Evolutionary conservation across 2,113 vertebrate species (phyloP).

Genomic region (Oncorhynchus masou): DNA sequence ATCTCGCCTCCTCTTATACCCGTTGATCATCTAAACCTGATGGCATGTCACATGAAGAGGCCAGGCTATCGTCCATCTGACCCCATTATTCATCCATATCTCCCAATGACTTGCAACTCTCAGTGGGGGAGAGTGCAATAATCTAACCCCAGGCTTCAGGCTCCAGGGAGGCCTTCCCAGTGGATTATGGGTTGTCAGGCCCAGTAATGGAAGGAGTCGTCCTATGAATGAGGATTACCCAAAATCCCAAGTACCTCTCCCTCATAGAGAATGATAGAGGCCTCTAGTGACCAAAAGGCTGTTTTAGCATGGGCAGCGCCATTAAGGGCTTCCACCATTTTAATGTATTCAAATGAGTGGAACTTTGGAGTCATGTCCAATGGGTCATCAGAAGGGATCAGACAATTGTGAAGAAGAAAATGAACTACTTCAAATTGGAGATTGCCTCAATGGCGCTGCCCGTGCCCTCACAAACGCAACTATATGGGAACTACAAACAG

Average conservation of each 20-base stretch:
- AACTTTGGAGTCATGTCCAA: too few species aligned
- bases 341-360: too few species aligned
- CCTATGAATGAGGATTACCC: constrained; percentile 15
- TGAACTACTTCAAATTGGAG: too few species aligned
- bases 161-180: background rate
- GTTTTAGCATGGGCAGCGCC: too few species aligned
- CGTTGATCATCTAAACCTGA: background rate
- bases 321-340: too few species aligned
- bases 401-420: too few species aligned
- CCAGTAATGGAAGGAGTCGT: background rate
- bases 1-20: background rate
- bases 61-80: background rate
- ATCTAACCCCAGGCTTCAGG: background rate
- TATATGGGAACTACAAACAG: too few species aligned
- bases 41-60: constrained; percentile 1
- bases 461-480: too few species aligned
- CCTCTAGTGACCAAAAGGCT: background rate
- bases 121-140: background rate
- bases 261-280: background rate
- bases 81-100: background rate
- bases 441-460: too few species aligned
- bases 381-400: too few species aligned
- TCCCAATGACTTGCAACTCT: background rate
- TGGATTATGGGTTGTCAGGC: background rate
- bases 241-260: constrained; percentile 36